Evolutionary conservation across 2,888 invertebrate genomes (phyloP).

Genomic region (Tillus elongatus): DNA sequence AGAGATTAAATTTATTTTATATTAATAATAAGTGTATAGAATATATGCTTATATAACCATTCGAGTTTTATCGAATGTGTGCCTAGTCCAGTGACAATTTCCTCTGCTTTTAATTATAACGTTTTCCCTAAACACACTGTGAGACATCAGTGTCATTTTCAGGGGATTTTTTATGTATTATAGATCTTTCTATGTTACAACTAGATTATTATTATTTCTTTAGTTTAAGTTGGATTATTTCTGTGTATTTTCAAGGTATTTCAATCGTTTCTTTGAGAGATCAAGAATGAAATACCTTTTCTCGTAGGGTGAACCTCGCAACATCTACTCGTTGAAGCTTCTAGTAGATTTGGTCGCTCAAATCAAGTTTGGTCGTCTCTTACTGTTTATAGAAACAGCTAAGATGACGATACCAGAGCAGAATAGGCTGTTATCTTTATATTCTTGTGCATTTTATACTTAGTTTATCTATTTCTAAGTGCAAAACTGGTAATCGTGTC

Average conservation of each 20-base stretch:
- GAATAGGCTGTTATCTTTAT: conserved; percentile 37
- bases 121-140: conserved; percentile 15
- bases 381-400: conserved; percentile 38
- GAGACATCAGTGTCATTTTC: conserved; percentile 14
- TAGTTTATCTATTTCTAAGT: conserved; percentile 32
- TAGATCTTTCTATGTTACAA: conserved; percentile 22
- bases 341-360: conserved; percentile 33
- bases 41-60: conserved; percentile 23
- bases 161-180: conserved; percentile 18
- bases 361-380: conserved; percentile 34
- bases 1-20: too few relatives aligned
- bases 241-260: conserved; percentile 24
- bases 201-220: conserved; percentile 17
- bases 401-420: conserved; percentile 33
- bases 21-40: conserved; percentile 9
- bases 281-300: too few relatives aligned
- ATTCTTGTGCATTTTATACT: conserved; percentile 32
- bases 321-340: conserved; percentile 25
- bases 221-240: conserved; percentile 16
- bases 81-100: conserved; percentile 38
- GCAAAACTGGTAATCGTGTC: conserved; percentile 27
- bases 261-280: too few relatives aligned
- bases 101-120: too few relatives aligned
- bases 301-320: conserved; percentile 41
- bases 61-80: conserved; percentile 37